Evolutionary conservation across 2,797 vertebrate species (phyloP).

Genomic region (Monodelphis domestica): DNA sequence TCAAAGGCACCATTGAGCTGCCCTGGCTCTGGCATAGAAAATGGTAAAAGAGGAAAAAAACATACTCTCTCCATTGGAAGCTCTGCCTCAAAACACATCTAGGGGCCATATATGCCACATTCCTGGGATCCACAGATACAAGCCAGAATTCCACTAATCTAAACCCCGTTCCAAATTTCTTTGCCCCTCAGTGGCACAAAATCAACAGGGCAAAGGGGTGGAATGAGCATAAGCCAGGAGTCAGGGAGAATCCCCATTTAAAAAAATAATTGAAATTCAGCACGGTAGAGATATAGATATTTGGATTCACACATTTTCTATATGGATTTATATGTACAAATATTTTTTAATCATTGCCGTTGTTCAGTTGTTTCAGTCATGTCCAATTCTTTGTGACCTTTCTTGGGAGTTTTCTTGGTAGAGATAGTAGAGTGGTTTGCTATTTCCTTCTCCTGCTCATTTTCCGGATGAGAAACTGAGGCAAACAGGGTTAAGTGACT

Average conservation of each 20-base stretch:
- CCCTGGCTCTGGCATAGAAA: conserved; percentile 73
- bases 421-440: not conserved
- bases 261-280: not conserved
- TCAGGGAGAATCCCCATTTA: not conserved
- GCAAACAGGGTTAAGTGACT: not conserved
- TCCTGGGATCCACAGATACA: conserved; percentile 70
- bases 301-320: too few relatives aligned
- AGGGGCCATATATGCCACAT: conserved; percentile 46
- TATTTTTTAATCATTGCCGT: too few relatives aligned
- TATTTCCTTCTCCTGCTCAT: not conserved
- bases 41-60: conserved; percentile 71
- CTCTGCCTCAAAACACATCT: conserved; percentile 74
- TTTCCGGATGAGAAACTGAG: not conserved
- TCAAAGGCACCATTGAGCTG: conserved; percentile 87
- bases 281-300: too few relatives aligned
- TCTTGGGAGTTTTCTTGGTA: not conserved
- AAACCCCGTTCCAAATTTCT: conserved; percentile 41
- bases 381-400: not conserved
- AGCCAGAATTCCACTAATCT: conserved; percentile 59
- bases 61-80: conserved; percentile 73
- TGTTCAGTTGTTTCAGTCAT: too few relatives aligned
- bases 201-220: conserved; percentile 10
- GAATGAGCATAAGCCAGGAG: conserved; percentile 13
- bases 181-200: not conserved
- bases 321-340: too few relatives aligned